Base-by-base conservation (phyloP, 2,113 vertebrate species). In the Clarias gariepinus region DNA sequence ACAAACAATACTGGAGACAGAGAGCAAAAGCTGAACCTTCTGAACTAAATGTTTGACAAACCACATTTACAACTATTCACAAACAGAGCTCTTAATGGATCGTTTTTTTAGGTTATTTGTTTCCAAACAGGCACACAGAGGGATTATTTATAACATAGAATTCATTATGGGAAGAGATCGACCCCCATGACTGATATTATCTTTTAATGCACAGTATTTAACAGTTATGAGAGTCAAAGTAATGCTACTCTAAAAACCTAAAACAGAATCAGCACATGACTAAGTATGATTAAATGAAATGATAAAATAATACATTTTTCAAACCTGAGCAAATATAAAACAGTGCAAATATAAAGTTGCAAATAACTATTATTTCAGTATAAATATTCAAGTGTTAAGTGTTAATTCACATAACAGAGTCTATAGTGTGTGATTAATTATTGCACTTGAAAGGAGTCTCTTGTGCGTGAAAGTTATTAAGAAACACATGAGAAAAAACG, bases 1-100 rank as follows among this genome's bases (percentile, higher is more conserved):
- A 87, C 84, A 87, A 85, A 88, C 86, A 84, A 74, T 82, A 86
- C 53, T 36, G 81, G 87, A 85, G 68, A 71, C 41, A 28, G 86
- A 66, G 79, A 69, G 74, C 61, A 87, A 83, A 84, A 85, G 68
- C 81, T 85, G n/a, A 57, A 60, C 33, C 83, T 84, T 87, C 33
- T 83, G 60, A 16, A 85, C 84, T 87, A 79, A 61, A 89, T 76
- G 66, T 63, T n/a, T 19, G 71, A 80, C 83, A 83, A 83, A 69
- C 25, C 18, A 28, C 66, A 88, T 83, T 47, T 47, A 47, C 47
- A 88, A 53, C 63, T 86, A 73, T 89, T 84, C 30, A 84, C 76
- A 83, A 80, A 87, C 76, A 41, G 4, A 66, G 81, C 81, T 64
- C 52, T 83, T 83, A 16, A 86, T 47, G 52, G 61, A 58, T 19